Evolutionary conservation across 2,888 invertebrate genomes (phyloP).

Genomic region (Sussaba pulchella): DNA sequence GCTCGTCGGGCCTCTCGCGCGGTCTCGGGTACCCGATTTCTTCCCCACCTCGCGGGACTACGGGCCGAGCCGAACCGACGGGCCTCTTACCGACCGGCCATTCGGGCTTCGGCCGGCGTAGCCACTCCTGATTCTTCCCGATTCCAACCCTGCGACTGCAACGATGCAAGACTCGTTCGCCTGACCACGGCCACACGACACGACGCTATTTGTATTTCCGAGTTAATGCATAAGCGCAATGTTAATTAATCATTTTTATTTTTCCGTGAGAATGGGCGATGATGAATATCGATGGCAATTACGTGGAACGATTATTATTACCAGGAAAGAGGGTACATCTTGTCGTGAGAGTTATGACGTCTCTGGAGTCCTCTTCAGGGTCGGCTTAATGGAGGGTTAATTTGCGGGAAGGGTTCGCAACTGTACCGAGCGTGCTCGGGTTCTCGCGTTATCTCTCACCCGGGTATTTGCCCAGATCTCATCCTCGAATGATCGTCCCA

Average conservation of each 20-base stretch:
- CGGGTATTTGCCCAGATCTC: conserved; percentile 82
- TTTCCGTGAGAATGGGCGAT: not conserved
- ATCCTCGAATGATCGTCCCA: conserved; percentile 72
- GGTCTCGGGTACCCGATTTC: conserved; percentile 27
- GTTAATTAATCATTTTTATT: conserved; percentile 9
- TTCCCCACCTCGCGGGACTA: conserved; percentile 42
- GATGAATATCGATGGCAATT: conserved; percentile 26
- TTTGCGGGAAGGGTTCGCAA: conserved; percentile 73
- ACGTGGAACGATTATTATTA: conserved; percentile 3
- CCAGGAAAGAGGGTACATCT: not conserved
- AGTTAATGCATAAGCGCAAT: conserved; percentile 1
- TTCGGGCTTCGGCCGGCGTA: conserved; percentile 64
- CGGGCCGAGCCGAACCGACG: not conserved
- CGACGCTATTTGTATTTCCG: conserved; percentile 10
- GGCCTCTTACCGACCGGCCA: conserved; percentile 60
- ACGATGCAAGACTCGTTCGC: not conserved
- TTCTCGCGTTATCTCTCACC: conserved; percentile 81
- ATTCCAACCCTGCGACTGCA: conserved; percentile 54
- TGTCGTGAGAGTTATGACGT: not conserved
- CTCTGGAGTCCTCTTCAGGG: conserved; percentile 64
- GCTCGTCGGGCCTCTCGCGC: conserved; percentile 28
- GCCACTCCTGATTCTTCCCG: conserved; percentile 77
- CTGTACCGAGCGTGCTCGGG: conserved; percentile 63
- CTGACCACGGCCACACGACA: too few species aligned
- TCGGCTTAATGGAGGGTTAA: conserved; percentile 81